Evolutionary conservation across 2,888 invertebrate species (phyloP).

Genomic region (Ptychoptera contaminata): DNA sequence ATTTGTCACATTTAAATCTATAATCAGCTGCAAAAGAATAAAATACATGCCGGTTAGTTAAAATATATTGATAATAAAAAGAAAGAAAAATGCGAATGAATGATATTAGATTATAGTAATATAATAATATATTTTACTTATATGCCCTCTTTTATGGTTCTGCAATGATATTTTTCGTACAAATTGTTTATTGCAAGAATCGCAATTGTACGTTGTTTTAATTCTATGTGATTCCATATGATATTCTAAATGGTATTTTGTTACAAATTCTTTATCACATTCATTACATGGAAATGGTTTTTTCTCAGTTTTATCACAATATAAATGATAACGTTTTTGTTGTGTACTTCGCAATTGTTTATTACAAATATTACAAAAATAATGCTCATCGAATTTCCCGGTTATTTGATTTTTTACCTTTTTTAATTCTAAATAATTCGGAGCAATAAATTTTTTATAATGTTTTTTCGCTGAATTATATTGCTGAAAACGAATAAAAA

Average conservation of each 20-base stretch:
- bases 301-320: slow-evolving; percentile 36
- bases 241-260: slow-evolving; percentile 55
- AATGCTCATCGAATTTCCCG: slow-evolving; percentile 12
- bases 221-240: slow-evolving; percentile 52
- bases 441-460: slow-evolving; percentile 5
- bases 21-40: neutral
- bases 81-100: no score
- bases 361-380: slow-evolving; percentile 45
- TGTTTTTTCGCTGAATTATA: neutral
- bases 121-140: no score
- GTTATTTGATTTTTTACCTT: neutral
- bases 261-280: slow-evolving; percentile 38
- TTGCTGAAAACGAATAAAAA: neutral
- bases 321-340: slow-evolving; percentile 46
- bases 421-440: neutral
- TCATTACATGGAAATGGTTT: slow-evolving; percentile 35
- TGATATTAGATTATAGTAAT: no score
- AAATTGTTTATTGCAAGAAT: slow-evolving; percentile 49
- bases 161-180: slow-evolving; percentile 52
- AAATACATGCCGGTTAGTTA: no score
- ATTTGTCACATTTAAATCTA: slow-evolving; percentile 38
- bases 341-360: slow-evolving; percentile 52
- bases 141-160: slow-evolving; percentile 51
- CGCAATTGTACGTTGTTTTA: slow-evolving; percentile 42
- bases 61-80: no score